These are phyloP conservation scores for Hypanus sabinus DNA, from an alignment of 2,113 vertebrate genomes.

Conservation along the genomic window DNA sequence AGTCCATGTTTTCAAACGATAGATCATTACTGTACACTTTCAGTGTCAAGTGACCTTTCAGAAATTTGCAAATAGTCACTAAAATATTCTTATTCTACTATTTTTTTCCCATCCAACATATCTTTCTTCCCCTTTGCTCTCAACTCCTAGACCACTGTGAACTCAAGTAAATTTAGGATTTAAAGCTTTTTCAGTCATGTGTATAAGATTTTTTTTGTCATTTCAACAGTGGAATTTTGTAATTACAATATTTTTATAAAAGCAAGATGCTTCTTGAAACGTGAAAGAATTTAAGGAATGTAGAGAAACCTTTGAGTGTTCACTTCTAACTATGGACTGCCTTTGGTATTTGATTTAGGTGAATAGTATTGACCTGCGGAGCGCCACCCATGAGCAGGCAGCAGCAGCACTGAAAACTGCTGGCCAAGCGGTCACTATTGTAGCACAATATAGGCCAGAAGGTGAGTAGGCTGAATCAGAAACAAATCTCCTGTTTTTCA, in stretches of 20 bases:
- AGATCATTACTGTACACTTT: not conserved
- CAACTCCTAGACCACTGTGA: not conserved
- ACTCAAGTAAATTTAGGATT: not conserved
- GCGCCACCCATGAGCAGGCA: conserved; percentile 90
- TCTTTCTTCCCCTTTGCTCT: not conserved
- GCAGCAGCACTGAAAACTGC: conserved; percentile 89
- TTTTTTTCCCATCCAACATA: not conserved
- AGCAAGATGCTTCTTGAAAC: not conserved
- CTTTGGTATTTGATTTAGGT: conserved; percentile 61
- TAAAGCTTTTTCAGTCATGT: not conserved
- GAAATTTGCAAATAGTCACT: not conserved
- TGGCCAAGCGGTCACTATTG: conserved; percentile 88
- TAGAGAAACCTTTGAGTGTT: not conserved
- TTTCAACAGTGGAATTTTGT: not conserved
- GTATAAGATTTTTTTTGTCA: too few species aligned
- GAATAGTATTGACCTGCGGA: conserved; percentile 83
- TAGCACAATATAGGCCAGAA: conserved; percentile 92
- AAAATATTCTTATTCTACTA: not conserved
- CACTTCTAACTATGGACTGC: not conserved
- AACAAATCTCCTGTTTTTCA: not conserved
- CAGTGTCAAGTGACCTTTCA: not conserved
- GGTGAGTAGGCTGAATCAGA: conserved; percentile 58
- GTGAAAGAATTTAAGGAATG: not conserved
- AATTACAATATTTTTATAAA: not conserved
- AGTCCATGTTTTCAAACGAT: not conserved